Base-by-base conservation (phyloP, 2,797 vertebrate genomes). In the Mus minutoides region DNA sequence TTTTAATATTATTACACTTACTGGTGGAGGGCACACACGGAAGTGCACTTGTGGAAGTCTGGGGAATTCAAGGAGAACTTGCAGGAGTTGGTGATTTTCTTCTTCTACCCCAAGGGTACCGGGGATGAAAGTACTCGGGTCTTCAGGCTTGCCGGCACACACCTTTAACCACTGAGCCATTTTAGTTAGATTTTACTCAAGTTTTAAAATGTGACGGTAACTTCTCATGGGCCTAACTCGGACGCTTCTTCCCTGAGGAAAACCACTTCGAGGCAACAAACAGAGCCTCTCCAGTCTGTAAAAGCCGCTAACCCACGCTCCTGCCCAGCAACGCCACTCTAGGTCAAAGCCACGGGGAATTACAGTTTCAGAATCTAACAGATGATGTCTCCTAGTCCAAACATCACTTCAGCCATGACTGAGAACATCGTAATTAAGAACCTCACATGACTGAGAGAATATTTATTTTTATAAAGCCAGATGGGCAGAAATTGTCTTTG, bases 391-490 rank as follows among this genome's bases (percentile, higher is more conserved):
- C 7, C 14, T 10, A 6, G 1, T 31, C 71, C 49, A 43, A 69
- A 0, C 3, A 88, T 3, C 77, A 52, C 77, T 34, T 4, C 69
- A 22, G 58, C 49, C 24, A 67, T 43, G 93, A 40, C 88, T 60
- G 11, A 64, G 89, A 88, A 64, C 8, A 1, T 3, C 40, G 8
- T 54, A 11, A n/a, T 64, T 85, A 62, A 77, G 76, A 87, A 83
- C 52, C 93, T 97, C 95, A 90, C 56, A 37, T 49, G 96, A 82
- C n/a, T 82, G 75, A 91, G 58, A 40, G 46, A 94, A 40, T 60
- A 90, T 85, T 95, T 84, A 62, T 88, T 90, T 93, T 85, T 46
- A 90, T 29, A 40, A 94, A 97, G 97, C 88, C 89, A 84, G 24
- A 80, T 92, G 71, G 92, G 95, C 76, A 0, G 86, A 0, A 84